These are phyloP conservation scores for Heliconius charithonia DNA, from an alignment of 2,888 invertebrate genomes.

Conservation along the genomic window DNA sequence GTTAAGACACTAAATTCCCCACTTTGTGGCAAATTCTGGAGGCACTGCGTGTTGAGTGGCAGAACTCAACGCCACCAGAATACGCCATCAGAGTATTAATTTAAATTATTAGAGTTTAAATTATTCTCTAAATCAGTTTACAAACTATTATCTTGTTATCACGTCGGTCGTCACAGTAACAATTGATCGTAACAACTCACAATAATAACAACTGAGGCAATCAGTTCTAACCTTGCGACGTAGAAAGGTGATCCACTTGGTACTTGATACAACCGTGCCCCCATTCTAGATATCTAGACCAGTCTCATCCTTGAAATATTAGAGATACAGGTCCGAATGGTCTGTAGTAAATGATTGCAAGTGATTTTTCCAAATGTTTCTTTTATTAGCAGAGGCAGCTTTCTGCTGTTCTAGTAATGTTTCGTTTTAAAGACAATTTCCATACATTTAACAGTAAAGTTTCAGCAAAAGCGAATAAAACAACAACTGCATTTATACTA, in stretches of 20 bases:
- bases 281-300: conserved; percentile 36
- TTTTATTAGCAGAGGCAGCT: not conserved
- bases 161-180: conserved; percentile 35
- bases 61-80: no score
- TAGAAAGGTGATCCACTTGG: conserved; percentile 41
- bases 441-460: no score
- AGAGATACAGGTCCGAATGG: not conserved
- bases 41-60: no score
- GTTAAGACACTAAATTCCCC: no score
- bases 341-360: not conserved
- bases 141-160: conserved; percentile 25
- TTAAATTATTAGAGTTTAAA: no score
- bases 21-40: no score
- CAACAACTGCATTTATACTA: no score
- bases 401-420: not conserved
- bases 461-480: no score
- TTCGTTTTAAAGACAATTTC: no score
- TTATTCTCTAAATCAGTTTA: not conserved
- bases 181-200: conserved; percentile 34
- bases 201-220: conserved; percentile 39
- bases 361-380: not conserved
- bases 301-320: conserved; percentile 13
- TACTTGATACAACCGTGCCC: conserved; percentile 36
- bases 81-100: no score
- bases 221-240: conserved; percentile 41